Evolutionary conservation across 2,888 invertebrate species (phyloP).

Genomic region (Agriopis marginaria): DNA sequence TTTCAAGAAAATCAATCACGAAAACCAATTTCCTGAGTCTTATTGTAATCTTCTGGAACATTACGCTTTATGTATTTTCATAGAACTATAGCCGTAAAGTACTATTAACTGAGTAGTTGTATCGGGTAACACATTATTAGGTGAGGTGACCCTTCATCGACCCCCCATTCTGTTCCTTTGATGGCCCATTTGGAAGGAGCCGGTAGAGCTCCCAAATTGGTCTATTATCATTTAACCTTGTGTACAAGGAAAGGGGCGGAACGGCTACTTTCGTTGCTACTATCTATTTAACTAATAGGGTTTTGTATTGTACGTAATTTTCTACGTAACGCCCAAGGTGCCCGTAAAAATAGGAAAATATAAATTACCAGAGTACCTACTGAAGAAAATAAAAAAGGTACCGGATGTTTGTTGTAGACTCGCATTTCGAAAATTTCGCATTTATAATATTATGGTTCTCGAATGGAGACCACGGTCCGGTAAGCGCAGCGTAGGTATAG

Average conservation of each 20-base stretch:
- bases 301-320: constrained; percentile 22
- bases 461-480: too few species aligned
- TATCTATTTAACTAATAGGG: constrained; percentile 43
- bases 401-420: too few species aligned
- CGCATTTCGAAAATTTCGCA: too few species aligned
- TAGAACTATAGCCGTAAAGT: constrained; percentile 13
- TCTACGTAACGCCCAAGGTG: constrained; percentile 19
- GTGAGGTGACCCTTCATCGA: constrained; percentile 36
- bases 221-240: constrained; percentile 50
- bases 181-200: constrained; percentile 44
- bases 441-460: too few species aligned
- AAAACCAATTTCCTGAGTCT: constrained; percentile 1
- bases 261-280: constrained; percentile 36
- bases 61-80: constrained; percentile 8
- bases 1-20: constrained; percentile 12
- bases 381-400: neutral
- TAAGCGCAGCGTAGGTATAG: too few species aligned
- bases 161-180: constrained; percentile 43
- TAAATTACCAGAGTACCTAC: neutral
- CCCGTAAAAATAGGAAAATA: constrained; percentile 7
- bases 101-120: constrained; percentile 24
- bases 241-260: constrained; percentile 40
- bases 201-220: constrained; percentile 46
- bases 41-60: constrained; percentile 11
- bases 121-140: constrained; percentile 41